Percentiles rank a stretch among this genome's conserved stretches.
Conservation (phyloP, 2,113 vertebrate genomes). For the Hystrix brachyura region DNA sequence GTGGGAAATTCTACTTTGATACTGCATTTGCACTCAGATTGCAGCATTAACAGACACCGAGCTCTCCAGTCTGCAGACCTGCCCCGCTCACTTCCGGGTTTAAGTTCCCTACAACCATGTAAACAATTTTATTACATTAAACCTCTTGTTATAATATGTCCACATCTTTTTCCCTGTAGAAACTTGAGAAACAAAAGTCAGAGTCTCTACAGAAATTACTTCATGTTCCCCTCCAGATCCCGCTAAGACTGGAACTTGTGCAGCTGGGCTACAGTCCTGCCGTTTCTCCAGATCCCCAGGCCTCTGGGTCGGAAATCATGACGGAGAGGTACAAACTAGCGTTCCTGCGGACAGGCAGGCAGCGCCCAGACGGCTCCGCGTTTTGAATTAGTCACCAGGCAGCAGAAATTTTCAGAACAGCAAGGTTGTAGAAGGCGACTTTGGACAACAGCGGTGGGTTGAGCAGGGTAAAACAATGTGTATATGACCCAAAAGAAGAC, state of each 20-base stretch:
- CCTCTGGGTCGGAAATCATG: neutral
- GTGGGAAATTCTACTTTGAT: neutral
- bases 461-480: neutral
- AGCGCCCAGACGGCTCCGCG: neutral
- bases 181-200: neutral
- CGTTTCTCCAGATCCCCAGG: neutral
- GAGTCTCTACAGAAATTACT: neutral
- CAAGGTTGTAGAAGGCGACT: no score
- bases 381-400: neutral
- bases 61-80: no score
- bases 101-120: neutral
- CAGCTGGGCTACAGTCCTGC: accelerated
- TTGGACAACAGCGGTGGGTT: no score
- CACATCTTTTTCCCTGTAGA: neutral
- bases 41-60: neutral
- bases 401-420: neutral
- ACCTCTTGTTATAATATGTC: neutral
- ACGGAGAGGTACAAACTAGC: neutral
- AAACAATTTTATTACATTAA: neutral
- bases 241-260: neutral
- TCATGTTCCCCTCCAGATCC: neutral
- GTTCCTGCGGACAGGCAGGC: neutral
- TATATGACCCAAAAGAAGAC: neutral
- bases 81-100: neutral
- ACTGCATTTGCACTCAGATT: neutral